These are phyloP conservation scores for Centropus unirufus DNA, from an alignment of 2,113 vertebrate genomes.

Conservation along the genomic window DNA sequence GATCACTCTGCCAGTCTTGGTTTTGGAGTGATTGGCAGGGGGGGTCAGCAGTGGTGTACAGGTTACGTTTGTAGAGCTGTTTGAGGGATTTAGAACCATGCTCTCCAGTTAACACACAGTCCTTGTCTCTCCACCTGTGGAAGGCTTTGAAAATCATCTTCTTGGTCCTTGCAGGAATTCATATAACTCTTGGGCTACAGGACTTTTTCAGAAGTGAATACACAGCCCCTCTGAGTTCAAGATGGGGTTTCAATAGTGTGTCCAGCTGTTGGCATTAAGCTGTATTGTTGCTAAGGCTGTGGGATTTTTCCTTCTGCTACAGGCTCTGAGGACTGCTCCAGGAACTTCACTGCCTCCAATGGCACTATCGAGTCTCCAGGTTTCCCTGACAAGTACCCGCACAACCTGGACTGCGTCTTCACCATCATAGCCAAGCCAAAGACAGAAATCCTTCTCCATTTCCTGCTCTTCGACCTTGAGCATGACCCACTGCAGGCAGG, in stretches of 20 bases:
- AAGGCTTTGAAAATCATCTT: background rate
- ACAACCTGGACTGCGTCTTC: slow-evolving; percentile 96
- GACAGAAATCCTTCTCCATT: slow-evolving; percentile 94
- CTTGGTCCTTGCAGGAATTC: background rate
- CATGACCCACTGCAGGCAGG: slow-evolving; percentile 91
- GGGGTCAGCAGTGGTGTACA: background rate
- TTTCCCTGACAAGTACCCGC: slow-evolving; percentile 97
- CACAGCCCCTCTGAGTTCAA: background rate
- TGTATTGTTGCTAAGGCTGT: background rate
- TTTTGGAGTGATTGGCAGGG: background rate
- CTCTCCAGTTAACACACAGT: background rate
- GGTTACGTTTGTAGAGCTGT: background rate
- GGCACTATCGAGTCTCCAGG: slow-evolving; percentile 95
- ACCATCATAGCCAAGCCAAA: slow-evolving; percentile 94
- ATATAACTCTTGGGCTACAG: background rate
- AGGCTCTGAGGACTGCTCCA: slow-evolving; percentile 98
- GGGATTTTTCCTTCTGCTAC: background rate
- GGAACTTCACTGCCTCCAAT: slow-evolving; percentile 89
- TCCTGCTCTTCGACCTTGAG: slow-evolving; percentile 95
- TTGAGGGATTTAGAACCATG: background rate
- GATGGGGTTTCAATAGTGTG: background rate
- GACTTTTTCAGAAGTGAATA: background rate
- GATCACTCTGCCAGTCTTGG: background rate
- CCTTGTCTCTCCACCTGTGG: background rate
- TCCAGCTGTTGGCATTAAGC: background rate